These are phyloP conservation scores for Diarsia mendica DNA, from an alignment of 2,888 invertebrate genomes.

Conservation along the genomic window DNA sequence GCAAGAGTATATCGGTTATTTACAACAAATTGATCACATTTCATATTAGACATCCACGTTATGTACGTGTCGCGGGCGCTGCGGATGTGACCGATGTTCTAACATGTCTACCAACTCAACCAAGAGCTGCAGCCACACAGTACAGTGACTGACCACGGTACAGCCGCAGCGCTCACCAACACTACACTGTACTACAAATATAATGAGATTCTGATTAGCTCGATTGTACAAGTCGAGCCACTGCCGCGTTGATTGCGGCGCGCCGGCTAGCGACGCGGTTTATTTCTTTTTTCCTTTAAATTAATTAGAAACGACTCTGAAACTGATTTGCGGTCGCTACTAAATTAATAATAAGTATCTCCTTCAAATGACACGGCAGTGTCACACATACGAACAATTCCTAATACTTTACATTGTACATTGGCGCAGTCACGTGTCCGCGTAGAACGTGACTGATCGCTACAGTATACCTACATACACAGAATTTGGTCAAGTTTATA, in stretches of 20 bases:
- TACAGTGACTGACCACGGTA: too few relatives aligned
- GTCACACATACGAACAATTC: not conserved
- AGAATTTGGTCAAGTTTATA: conserved; percentile 43
- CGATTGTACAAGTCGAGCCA: not conserved
- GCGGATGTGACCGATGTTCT: not conserved
- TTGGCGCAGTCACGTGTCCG: not conserved
- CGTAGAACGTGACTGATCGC: conserved; percentile 1
- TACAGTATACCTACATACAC: conserved; percentile 32
- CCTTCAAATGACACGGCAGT: conserved; percentile 36
- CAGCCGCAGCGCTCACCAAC: conserved; percentile 2
- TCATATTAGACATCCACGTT: conserved; percentile 34
- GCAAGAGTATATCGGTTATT: conserved; percentile 54
- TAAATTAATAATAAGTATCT: conserved; percentile 25
- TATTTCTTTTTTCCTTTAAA: conserved; percentile 16
- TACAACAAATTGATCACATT: conserved; percentile 46
- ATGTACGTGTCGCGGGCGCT: conserved; percentile 1
- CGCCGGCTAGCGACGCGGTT: conserved; percentile 4
- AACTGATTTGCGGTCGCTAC: conserved; percentile 5
- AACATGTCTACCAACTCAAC: not conserved
- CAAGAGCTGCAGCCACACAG: not conserved
- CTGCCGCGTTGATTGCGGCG: not conserved
- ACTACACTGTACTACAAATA: conserved; percentile 19
- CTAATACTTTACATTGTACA: not conserved
- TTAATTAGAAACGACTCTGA: conserved; percentile 15
- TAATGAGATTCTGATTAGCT: conserved; percentile 33